Evolutionary conservation across 1,140 invertebrate genomes (phyloP).

Genomic region (Leptinotarsa defecta): DNA sequence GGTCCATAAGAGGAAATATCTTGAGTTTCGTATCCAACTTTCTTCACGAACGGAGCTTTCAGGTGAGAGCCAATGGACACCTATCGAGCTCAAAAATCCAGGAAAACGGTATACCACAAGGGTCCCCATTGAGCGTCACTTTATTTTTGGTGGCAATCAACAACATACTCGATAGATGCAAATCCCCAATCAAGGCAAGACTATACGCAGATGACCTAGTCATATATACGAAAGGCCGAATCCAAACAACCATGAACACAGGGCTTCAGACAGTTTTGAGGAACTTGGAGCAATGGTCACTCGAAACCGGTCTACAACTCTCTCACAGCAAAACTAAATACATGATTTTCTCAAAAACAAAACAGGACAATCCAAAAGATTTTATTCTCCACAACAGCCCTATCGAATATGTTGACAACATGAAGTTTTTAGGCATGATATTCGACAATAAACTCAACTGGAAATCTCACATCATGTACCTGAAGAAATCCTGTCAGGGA

Average conservation of each 20-base stretch:
- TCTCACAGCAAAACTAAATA: background rate
- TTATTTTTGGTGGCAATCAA: constrained; percentile 41
- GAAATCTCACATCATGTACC: no score
- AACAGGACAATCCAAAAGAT: no score
- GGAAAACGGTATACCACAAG: constrained; percentile 44
- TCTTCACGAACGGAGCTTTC: constrained; percentile 19
- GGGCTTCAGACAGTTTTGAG: background rate
- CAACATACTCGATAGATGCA: constrained; percentile 9
- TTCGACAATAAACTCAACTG: no score
- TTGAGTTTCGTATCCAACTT: constrained; percentile 15
- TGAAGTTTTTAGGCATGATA: no score
- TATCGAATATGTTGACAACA: no score
- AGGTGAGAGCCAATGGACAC: background rate
- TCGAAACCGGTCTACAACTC: background rate
- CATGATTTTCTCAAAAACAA: background rate
- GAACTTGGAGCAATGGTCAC: background rate
- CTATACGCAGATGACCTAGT: constrained; percentile 12
- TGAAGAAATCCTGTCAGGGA: no score
- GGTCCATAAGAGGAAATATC: constrained; percentile 16
- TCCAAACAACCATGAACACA: background rate
- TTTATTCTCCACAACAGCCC: no score
- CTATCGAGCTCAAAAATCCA: background rate
- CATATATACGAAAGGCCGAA: background rate
- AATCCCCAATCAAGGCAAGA: background rate
- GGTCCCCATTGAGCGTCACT: constrained; percentile 38